Percentiles rank a stretch among this genome's conserved stretches.
Evolutionary conservation across 2,797 vertebrate species (phyloP).

Genomic region (Lacerta viridis): DNA sequence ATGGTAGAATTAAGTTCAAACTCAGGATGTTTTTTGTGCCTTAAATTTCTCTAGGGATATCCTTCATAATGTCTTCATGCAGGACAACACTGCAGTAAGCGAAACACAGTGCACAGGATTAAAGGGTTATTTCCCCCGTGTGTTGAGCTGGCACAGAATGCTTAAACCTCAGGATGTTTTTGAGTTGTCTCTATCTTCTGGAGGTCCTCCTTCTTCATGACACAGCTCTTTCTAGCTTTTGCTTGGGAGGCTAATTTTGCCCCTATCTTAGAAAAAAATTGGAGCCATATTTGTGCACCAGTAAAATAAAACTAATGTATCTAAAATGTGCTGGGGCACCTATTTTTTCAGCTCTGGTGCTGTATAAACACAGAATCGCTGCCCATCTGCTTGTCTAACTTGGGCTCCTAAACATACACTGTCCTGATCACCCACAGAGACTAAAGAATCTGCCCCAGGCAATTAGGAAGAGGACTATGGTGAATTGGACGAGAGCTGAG

Average conservation of each 20-base stretch:
- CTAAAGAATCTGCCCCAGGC: neutral
- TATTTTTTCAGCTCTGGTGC: conserved; percentile 46
- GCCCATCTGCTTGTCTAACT: neutral
- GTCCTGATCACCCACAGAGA: neutral
- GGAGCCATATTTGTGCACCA: conserved; percentile 14
- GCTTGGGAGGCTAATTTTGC: conserved; percentile 50
- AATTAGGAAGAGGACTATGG: neutral
- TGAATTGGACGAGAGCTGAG: neutral
- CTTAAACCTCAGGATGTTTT: conserved; percentile 76
- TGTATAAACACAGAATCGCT: neutral
- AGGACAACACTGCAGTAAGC: conserved; percentile 90
- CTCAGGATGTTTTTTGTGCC: conserved; percentile 80
- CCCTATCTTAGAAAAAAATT: neutral
- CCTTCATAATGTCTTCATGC: conserved; percentile 90
- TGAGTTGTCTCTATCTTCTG: conserved; percentile 74
- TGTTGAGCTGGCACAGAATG: conserved; percentile 86
- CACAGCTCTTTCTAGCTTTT: conserved; percentile 5
- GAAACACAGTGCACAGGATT: conserved; percentile 93
- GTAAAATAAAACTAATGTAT: conserved; percentile 38
- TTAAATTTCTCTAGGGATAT: conserved; percentile 85
- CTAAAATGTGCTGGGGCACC: conserved; percentile 34
- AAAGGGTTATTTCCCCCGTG: conserved; percentile 96
- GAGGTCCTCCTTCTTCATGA: conserved; percentile 58
- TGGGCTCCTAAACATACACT: neutral
- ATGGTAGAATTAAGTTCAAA: conserved; percentile 81